Percentiles rank a stretch among this genome's conserved stretches.
These are phyloP conservation scores for Lissonota sp. DNA, from an alignment of 2,888 invertebrate species.

Conservation along the genomic window DNA sequence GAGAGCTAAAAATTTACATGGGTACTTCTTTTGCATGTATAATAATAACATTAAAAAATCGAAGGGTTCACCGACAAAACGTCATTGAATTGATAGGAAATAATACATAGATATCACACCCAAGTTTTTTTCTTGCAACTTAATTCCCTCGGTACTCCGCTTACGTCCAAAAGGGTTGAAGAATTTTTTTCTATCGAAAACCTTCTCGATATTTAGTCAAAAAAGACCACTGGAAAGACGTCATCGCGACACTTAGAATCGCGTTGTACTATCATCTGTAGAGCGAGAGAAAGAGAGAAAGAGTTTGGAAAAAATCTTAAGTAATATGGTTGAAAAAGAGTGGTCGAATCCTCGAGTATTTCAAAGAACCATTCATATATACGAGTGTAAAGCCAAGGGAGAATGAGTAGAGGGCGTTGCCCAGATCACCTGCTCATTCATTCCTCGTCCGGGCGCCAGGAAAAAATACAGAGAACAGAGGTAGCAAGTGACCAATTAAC, in stretches of 20 bases:
- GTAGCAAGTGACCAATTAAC: conserved; percentile 43
- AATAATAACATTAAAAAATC: no score
- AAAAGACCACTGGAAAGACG: conserved; percentile 38
- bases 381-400: no score
- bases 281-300: background rate
- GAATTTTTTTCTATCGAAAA: background rate
- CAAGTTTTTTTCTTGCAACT: background rate
- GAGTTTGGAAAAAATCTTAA: no score
- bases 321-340: no score
- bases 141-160: background rate
- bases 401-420: conserved; percentile 55
- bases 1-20: no score
- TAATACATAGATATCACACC: background rate
- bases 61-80: no score
- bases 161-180: background rate
- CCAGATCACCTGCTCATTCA: conserved; percentile 37
- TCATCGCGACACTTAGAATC: conserved; percentile 6
- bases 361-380: no score
- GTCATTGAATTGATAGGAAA: no score
- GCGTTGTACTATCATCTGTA: conserved; percentile 17
- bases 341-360: no score
- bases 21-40: no score
- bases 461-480: background rate
- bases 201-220: background rate
- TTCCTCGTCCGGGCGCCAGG: conserved; percentile 3